Evolutionary conservation across 2,888 invertebrate genomes (phyloP).

Genomic region (Masnerella sp.): DNA sequence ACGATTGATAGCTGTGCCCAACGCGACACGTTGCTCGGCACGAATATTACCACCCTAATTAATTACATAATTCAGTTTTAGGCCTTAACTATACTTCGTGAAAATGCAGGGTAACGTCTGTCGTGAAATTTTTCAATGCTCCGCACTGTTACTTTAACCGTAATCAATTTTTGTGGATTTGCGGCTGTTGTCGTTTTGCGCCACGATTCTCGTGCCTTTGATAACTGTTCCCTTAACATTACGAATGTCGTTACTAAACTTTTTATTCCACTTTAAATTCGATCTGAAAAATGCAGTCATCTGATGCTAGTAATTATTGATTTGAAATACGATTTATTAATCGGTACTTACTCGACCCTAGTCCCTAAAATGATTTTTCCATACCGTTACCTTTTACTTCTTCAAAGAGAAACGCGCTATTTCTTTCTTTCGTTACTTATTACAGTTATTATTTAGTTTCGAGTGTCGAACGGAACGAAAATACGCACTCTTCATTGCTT

Average conservation of each 20-base stretch:
- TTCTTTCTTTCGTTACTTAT: constrained; percentile 32
- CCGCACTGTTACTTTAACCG: not conserved
- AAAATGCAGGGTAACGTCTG: constrained; percentile 61
- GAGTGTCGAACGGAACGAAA: constrained; percentile 45
- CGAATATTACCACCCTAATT: constrained; percentile 54
- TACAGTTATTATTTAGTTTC: constrained; percentile 23
- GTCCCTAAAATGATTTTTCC: constrained; percentile 45
- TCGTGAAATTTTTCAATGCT: constrained; percentile 35
- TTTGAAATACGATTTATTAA: constrained; percentile 54
- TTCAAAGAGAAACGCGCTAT: constrained; percentile 41
- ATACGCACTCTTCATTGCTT: constrained; percentile 45
- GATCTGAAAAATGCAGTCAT: constrained; percentile 59
- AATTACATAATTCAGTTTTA: constrained; percentile 61
- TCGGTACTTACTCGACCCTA: constrained; percentile 52
- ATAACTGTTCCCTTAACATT: constrained; percentile 54
- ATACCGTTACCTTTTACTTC: constrained; percentile 11
- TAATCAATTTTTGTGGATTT: too few relatives aligned
- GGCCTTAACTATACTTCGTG: constrained; percentile 69
- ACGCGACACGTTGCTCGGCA: constrained; percentile 40
- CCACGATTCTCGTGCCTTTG: constrained; percentile 44
- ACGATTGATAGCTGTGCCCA: constrained; percentile 55
- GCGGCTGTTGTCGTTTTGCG: constrained; percentile 20
- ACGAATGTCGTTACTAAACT: constrained; percentile 46
- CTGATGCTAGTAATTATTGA: constrained; percentile 56
- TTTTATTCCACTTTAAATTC: constrained; percentile 50